Percentiles rank a stretch among this genome's conserved stretches.
Evolutionary conservation across 2,113 vertebrate genomes (phyloP).

Genomic region (Struthio camelus): DNA sequence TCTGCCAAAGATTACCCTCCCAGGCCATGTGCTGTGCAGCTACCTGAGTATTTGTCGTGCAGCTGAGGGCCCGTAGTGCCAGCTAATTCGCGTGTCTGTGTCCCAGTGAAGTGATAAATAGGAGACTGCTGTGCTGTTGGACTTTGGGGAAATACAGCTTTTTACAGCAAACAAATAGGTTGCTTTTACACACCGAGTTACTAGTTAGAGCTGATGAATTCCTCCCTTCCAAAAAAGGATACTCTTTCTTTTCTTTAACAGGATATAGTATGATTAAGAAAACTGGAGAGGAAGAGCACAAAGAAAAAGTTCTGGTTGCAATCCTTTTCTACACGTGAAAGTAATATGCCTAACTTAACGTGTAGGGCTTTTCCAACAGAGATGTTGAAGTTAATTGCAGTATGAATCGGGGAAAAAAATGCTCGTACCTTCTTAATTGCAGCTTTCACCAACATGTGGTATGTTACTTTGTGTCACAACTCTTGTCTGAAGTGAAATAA

Average conservation of each 20-base stretch:
- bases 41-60: not conserved
- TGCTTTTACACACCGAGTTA: not conserved
- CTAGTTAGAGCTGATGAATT: not conserved
- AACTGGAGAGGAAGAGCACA: not conserved
- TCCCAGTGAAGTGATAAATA: not conserved
- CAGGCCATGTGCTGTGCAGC: not conserved
- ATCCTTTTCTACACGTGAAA: not conserved
- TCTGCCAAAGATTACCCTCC: not conserved
- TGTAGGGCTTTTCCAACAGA: not conserved
- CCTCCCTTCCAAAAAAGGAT: not conserved
- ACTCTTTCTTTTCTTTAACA: not conserved
- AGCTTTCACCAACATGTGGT: not conserved
- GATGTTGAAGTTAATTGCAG: not conserved
- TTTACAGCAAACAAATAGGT: not conserved
- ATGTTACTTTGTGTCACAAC: not conserved
- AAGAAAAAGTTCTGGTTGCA: not conserved
- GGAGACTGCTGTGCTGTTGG: not conserved
- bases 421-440: not conserved
- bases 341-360: not conserved
- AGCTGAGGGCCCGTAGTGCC: not conserved
- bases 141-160: not conserved
- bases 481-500: conserved; percentile 6
- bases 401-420: not conserved
- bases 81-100: not conserved
- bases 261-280: not conserved